Percentiles rank a stretch among this genome's conserved stretches.
phyloP scores from a whole-genome alignment of 2,888 invertebrate species.

The Graphium colonna region DNA sequence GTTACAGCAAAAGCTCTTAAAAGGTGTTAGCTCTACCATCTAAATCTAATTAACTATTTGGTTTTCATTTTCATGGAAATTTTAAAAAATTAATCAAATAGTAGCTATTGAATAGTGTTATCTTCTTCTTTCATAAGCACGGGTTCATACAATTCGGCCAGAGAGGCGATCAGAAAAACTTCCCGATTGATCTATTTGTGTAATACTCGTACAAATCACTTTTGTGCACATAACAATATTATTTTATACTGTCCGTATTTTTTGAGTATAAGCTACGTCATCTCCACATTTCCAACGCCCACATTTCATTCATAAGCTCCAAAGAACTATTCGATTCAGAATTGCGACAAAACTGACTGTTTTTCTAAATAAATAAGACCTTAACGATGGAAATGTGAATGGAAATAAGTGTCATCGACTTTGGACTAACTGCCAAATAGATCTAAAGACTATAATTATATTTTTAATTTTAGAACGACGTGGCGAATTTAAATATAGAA shows the following conservation, averaged over 20 bases:
- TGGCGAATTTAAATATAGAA: not conserved
- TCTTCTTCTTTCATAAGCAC: too few relatives aligned
- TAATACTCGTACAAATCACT: too few relatives aligned
- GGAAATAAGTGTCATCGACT: constrained; percentile 5
- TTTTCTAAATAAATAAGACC: constrained; percentile 11
- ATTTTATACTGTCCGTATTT: constrained; percentile 6
- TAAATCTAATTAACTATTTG: too few relatives aligned
- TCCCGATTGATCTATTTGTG: too few relatives aligned
- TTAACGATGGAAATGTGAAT: constrained; percentile 19
- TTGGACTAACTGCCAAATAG: constrained; percentile 4
- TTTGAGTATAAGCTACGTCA: not conserved
- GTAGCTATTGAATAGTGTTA: too few relatives aligned
- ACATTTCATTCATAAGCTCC: constrained; percentile 18
- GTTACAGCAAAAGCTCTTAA: too few relatives aligned
- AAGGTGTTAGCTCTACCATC: too few relatives aligned
- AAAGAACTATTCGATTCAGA: constrained; percentile 12
- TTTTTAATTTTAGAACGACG: not conserved
- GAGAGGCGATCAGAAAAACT: too few relatives aligned
- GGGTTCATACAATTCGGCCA: too few relatives aligned
- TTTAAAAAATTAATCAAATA: too few relatives aligned
- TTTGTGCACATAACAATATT: constrained; percentile 2
- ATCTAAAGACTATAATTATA: not conserved
- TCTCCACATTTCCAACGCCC: constrained; percentile 4
- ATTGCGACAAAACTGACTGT: not conserved
- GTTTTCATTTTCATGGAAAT: too few relatives aligned